These are phyloP conservation scores for Sphyrna mokarran DNA, from an alignment of 2,113 vertebrate genomes.

Conservation along the genomic window DNA sequence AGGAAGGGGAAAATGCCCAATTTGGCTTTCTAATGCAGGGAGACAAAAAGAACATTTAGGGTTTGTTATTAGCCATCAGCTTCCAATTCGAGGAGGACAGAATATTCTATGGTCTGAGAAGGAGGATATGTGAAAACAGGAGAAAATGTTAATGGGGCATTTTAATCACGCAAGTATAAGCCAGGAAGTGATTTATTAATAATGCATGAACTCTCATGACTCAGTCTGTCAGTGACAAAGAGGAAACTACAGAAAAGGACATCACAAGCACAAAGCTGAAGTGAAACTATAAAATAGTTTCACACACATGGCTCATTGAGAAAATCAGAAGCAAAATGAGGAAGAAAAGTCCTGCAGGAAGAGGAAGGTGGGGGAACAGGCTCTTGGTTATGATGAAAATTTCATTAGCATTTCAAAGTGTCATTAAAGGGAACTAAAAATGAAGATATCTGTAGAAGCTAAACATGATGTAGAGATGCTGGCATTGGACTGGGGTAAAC, in stretches of 20 bases:
- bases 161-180: background rate
- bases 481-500: too few relatives aligned
- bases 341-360: background rate
- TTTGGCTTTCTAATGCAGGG: background rate
- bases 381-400: background rate
- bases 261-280: background rate
- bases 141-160: background rate
- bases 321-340: constrained; percentile 6
- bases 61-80: background rate
- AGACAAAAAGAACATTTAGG: background rate
- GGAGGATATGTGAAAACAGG: background rate
- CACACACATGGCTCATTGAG: background rate
- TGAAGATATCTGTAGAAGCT: background rate
- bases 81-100: background rate
- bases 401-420: background rate
- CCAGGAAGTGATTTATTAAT: background rate
- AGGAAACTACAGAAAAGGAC: background rate
- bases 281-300: background rate
- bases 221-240: background rate
- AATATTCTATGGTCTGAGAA: background rate
- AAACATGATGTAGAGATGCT: too few relatives aligned
- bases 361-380: background rate
- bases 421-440: background rate
- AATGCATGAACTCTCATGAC: background rate
- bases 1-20: background rate